Conservation (phyloP, 2,797 vertebrate genomes). For the Falco biarmicus region DNA sequence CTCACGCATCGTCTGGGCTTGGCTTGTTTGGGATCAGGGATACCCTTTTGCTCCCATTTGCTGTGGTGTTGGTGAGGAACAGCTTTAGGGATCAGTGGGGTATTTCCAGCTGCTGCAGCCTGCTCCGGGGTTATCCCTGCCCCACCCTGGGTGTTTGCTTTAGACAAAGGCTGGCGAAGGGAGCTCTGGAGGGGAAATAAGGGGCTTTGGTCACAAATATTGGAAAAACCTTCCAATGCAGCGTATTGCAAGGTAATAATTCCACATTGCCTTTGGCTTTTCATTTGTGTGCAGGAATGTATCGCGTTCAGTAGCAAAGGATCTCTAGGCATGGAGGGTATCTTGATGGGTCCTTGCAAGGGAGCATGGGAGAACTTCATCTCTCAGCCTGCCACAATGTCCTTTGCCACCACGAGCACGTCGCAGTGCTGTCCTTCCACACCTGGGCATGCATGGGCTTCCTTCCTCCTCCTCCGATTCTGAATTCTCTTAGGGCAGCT, state of each 20-base stretch:
- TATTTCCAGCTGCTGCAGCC: background rate
- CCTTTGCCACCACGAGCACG: no score
- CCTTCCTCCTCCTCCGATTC: background rate
- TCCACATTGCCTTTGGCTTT: background rate
- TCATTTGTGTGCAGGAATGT: accelerated
- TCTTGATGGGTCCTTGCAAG: background rate
- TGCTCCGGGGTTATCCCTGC: background rate
- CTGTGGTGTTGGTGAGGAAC: background rate
- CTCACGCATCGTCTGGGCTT: background rate
- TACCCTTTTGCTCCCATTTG: background rate
- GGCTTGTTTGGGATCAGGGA: background rate
- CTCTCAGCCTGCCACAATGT: background rate
- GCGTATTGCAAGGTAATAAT: background rate
- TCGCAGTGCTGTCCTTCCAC: background rate
- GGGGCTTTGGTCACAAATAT: accelerated
- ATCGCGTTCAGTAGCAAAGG: accelerated
- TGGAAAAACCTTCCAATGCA: accelerated
- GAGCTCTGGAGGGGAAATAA: background rate
- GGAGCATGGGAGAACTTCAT: background rate
- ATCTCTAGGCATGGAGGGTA: background rate
- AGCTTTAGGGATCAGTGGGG: background rate
- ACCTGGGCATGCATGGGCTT: accelerated
- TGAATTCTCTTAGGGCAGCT: background rate
- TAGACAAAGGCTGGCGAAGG: background rate
- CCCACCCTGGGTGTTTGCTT: background rate